Conservation (phyloP, 2,888 invertebrate genomes). For the Eueremaeus valkanovi region DNA sequence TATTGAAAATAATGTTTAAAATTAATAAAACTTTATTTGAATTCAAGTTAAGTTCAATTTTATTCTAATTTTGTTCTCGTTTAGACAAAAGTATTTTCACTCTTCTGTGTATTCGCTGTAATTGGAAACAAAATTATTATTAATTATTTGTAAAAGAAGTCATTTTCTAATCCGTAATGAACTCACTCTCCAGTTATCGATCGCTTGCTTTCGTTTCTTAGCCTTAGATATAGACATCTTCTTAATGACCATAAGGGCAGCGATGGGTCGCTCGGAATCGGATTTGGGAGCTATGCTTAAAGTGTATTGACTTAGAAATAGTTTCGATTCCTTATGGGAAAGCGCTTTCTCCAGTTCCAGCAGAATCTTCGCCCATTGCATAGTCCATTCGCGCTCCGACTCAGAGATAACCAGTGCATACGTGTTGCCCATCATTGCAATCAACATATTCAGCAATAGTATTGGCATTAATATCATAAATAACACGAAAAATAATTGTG, state of each 20-base stretch:
- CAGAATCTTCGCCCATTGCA: constrained; percentile 96
- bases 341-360: constrained; percentile 92
- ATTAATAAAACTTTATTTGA: no score
- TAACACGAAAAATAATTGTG: constrained; percentile 91
- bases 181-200: constrained; percentile 91
- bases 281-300: constrained; percentile 49
- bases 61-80: neutral
- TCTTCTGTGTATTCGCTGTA: constrained; percentile 10
- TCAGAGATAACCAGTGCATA: constrained; percentile 85
- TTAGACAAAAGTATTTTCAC: constrained; percentile 1
- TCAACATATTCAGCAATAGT: constrained; percentile 90
- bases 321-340: constrained; percentile 79
- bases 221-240: constrained; percentile 93
- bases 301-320: constrained; percentile 90
- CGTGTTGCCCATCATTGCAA: constrained; percentile 99
- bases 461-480: constrained; percentile 99
- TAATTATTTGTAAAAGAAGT: neutral
- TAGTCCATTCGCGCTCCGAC: constrained; percentile 96
- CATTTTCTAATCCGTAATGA: neutral
- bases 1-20: no score
- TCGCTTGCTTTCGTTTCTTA: constrained; percentile 90
- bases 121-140: neutral
- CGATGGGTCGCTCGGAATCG: constrained; percentile 62
- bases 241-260: constrained; percentile 95
- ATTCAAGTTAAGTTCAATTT: no score